Evolutionary conservation across 2,113 vertebrate genomes (phyloP).

Genomic region (Monarcha castaneiventris): DNA sequence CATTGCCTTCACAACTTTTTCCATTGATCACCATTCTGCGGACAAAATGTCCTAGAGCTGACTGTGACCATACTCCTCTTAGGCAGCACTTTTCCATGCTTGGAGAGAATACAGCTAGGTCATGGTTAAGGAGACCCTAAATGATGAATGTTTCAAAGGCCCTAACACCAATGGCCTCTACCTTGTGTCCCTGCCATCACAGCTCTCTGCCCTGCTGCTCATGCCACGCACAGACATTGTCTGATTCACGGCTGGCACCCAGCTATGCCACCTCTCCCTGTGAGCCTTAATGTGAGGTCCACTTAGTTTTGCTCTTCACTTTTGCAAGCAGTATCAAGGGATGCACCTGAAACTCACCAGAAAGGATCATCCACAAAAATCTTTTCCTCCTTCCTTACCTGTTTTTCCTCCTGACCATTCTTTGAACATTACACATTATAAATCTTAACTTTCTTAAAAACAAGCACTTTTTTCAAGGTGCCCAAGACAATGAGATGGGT

Average conservation of each 20-base stretch:
- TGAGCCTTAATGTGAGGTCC: background rate
- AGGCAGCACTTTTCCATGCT: background rate
- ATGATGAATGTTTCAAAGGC: background rate
- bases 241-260: background rate
- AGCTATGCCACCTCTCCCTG: fast-evolving
- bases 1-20: background rate
- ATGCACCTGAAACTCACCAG: background rate
- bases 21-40: background rate
- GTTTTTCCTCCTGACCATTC: background rate
- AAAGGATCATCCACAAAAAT: background rate
- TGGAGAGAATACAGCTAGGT: background rate
- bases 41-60: background rate
- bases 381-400: background rate
- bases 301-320: background rate
- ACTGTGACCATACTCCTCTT: background rate
- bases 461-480: background rate
- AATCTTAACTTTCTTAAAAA: background rate
- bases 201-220: background rate
- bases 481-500: background rate
- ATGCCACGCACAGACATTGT: background rate
- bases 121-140: background rate
- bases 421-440: background rate
- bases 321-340: background rate
- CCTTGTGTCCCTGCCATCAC: background rate
- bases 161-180: background rate